These are phyloP conservation scores for Scaptomyza tumidula DNA, from an alignment of 2,888 invertebrate species.

Conservation along the genomic window DNA sequence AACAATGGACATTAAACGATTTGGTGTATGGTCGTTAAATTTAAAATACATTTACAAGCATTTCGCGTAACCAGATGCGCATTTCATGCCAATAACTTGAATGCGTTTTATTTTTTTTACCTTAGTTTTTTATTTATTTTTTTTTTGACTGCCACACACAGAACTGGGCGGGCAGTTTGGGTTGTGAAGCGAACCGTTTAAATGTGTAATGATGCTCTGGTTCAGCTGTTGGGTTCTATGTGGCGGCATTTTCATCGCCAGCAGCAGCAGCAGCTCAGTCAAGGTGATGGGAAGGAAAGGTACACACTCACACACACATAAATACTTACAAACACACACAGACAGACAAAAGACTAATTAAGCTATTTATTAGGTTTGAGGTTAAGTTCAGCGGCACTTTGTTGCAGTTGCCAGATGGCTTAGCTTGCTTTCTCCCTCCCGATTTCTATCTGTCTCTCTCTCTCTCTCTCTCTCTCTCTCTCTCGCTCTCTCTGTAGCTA, in stretches of 20 bases:
- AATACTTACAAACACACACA: neutral
- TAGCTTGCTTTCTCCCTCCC: neutral
- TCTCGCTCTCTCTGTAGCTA: too few relatives aligned
- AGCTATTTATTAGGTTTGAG: slow-evolving; percentile 79
- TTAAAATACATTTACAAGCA: slow-evolving; percentile 20
- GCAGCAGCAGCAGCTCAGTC: slow-evolving; percentile 8
- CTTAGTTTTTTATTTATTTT: neutral
- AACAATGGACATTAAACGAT: slow-evolving; percentile 1
- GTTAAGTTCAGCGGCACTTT: slow-evolving; percentile 73
- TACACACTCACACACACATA: slow-evolving; percentile 11
- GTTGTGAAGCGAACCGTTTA: slow-evolving; percentile 50
- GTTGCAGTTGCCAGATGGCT: slow-evolving; percentile 54
- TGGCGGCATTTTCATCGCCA: slow-evolving; percentile 1
- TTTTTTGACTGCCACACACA: neutral
- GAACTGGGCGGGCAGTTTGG: neutral
- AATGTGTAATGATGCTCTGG: slow-evolving; percentile 61
- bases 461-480: neutral
- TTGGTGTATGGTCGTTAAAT: slow-evolving; percentile 5
- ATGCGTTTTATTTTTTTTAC: slow-evolving; percentile 7
- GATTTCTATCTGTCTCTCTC: neutral
- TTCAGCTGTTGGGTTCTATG: slow-evolving; percentile 43
- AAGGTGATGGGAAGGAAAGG: slow-evolving; percentile 18
- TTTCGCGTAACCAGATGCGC: slow-evolving; percentile 23
- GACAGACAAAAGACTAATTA: slow-evolving; percentile 68
- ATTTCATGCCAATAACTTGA: slow-evolving; percentile 34